These are phyloP conservation scores for Oreochromis spilurus DNA, from an alignment of 2,113 vertebrate genomes.

Conservation along the genomic window DNA sequence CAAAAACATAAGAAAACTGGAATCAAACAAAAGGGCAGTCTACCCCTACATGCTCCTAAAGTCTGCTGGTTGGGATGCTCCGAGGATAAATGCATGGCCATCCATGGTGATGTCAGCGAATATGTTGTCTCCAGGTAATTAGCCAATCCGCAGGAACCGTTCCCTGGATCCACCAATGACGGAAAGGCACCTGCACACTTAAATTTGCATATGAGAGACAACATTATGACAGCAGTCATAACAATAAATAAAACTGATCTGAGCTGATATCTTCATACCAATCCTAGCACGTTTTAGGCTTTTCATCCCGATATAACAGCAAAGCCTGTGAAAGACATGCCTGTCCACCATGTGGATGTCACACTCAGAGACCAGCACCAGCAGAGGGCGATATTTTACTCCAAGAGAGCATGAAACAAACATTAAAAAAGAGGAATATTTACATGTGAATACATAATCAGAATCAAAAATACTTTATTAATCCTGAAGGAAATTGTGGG, in stretches of 20 bases:
- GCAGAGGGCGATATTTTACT: too few species aligned
- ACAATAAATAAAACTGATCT: background rate
- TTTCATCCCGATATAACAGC: background rate
- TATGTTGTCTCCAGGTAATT: background rate
- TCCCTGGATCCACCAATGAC: background rate
- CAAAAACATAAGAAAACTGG: background rate
- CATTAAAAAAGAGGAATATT: too few species aligned
- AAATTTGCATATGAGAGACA: background rate
- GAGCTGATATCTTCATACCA: background rate
- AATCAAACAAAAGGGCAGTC: background rate
- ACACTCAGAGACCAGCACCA: too few species aligned
- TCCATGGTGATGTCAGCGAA: background rate
- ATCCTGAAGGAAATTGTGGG: too few species aligned
- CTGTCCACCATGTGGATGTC: background rate
- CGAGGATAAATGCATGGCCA: background rate
- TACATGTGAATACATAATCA: too few species aligned
- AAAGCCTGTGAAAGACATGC: too few species aligned
- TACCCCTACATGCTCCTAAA: background rate
- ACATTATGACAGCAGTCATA: too few species aligned
- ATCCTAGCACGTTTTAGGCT: background rate
- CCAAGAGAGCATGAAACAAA: too few species aligned
- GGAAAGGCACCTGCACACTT: background rate
- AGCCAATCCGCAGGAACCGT: background rate
- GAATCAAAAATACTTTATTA: too few species aligned
- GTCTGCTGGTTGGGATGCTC: background rate